Conservation (phyloP, 2,797 vertebrate genomes). For the Cossypha polioptera region DNA sequence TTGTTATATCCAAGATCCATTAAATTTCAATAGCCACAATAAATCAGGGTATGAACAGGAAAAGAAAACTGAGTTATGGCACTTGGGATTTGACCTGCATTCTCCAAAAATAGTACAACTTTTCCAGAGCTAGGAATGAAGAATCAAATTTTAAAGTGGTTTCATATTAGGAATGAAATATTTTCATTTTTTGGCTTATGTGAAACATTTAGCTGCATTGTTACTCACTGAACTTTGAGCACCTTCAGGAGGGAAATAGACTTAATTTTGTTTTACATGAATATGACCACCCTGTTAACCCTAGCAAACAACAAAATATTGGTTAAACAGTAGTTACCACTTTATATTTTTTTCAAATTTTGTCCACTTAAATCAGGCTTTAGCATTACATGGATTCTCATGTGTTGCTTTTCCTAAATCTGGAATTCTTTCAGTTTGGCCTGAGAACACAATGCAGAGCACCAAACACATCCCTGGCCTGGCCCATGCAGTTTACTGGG, state of each 20-base stretch:
- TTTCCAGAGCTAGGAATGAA: neutral
- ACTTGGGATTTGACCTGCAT: neutral
- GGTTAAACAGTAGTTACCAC: neutral
- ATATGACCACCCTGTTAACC: neutral
- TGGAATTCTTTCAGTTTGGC: neutral
- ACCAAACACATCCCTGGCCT: rapidly evolving
- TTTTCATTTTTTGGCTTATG: neutral
- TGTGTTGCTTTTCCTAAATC: neutral
- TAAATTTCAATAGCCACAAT: neutral
- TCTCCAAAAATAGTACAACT: neutral
- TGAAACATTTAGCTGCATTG: neutral
- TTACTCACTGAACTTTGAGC: neutral
- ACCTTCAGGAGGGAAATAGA: neutral
- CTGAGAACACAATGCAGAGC: neutral
- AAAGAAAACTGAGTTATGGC: neutral
- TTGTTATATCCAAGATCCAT: neutral
- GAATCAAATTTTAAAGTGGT: neutral
- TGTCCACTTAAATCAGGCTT: neutral
- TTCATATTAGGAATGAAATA: neutral
- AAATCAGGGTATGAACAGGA: neutral
- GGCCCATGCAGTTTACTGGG: neutral
- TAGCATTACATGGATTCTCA: neutral
- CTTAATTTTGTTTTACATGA: neutral
- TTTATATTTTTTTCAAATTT: neutral
- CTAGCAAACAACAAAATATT: neutral